Base-by-base conservation (phyloP, 2,113 vertebrate genomes). In the Ceyx melanurus region DNA sequence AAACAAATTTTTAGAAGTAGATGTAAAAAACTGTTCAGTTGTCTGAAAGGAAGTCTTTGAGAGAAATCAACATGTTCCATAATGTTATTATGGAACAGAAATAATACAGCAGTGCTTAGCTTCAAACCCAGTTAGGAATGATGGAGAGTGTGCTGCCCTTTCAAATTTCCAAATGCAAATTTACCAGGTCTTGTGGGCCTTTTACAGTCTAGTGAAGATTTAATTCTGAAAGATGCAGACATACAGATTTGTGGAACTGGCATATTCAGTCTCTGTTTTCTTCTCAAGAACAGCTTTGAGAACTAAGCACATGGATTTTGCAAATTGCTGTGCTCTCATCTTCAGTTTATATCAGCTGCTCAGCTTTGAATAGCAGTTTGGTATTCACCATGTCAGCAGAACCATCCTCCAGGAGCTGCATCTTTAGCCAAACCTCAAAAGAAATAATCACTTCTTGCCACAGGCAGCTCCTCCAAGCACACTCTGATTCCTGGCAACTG, bases 261-360 rank as follows among this genome's bases (percentile, higher is more conserved):
- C 70, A 88, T 65, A 78, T 89, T 73, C 66, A 45, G 54, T 33
- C 37, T 83, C 71, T 77, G 56, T 77, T 93, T 80, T 48, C 60
- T 88, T 70, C 67, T 66, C 62, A 48, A 74, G 77, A 86, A 11
- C 64, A 66, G 90, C 64, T 75, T 5, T 79, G 61, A 91, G 81
- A 93, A 58, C 28, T 61, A 72, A 84, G 66, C 74, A 90, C 50
- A 8, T 2, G 29, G 66, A 86, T 92, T 93, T 61, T 79, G 89
- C 35, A 65, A 86, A 93, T 51, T 5, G 6, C 51, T 76, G 70
- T 1, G 1, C 78, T 85, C 85, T 91, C 75, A 66, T 77, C 64
- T 74, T 66, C 85, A 92, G 46, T 72, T 89, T 93, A 4, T 62
- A 89, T 85, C 94, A 95, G 85, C 82, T 85, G 85, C 28, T 79